Evolutionary conservation across 2,888 invertebrate species (phyloP).

Genomic region (Malacosoma neustria): DNA sequence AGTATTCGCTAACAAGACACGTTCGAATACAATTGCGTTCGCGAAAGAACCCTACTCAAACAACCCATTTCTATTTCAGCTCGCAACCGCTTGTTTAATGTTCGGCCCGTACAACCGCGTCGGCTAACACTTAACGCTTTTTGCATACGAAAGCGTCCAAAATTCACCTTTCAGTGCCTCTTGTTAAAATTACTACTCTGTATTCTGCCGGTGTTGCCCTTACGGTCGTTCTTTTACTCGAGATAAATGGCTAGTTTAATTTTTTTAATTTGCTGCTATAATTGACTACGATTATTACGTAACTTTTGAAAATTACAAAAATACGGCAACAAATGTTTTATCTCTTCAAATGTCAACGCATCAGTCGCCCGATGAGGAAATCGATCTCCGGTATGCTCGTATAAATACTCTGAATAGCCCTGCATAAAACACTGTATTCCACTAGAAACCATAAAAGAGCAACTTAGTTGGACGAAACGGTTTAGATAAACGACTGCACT

Average conservation of each 20-base stretch:
- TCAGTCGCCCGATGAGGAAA: too few species aligned
- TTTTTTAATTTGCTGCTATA: constrained; percentile 27
- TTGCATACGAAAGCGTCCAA: constrained; percentile 70
- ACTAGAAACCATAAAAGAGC: constrained; percentile 50
- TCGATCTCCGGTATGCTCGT: constrained; percentile 26
- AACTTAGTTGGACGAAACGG: constrained; percentile 52
- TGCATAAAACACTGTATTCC: constrained; percentile 41
- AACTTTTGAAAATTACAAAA: too few species aligned
- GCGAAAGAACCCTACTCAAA: constrained; percentile 74
- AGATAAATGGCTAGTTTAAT: constrained; percentile 52
- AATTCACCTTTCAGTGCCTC: constrained; percentile 58
- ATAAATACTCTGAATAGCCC: constrained; percentile 38
- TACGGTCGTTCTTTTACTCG: constrained; percentile 61
- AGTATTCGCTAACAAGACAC: constrained; percentile 73
- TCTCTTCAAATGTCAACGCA: too few species aligned
- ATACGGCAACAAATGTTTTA: too few species aligned
- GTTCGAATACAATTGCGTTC: constrained; percentile 70
- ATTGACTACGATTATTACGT: constrained; percentile 7
- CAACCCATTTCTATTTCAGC: constrained; percentile 72
- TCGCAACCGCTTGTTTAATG: constrained; percentile 70
- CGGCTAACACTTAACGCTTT: constrained; percentile 73
- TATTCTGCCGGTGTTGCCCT: constrained; percentile 57
- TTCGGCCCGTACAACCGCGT: constrained; percentile 69
- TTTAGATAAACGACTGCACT: constrained; percentile 62
- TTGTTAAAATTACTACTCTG: constrained; percentile 62